Conservation (phyloP, 30 jellyfish, hydroid and myxozoan species). For the Aurelia coerulea region DNA sequence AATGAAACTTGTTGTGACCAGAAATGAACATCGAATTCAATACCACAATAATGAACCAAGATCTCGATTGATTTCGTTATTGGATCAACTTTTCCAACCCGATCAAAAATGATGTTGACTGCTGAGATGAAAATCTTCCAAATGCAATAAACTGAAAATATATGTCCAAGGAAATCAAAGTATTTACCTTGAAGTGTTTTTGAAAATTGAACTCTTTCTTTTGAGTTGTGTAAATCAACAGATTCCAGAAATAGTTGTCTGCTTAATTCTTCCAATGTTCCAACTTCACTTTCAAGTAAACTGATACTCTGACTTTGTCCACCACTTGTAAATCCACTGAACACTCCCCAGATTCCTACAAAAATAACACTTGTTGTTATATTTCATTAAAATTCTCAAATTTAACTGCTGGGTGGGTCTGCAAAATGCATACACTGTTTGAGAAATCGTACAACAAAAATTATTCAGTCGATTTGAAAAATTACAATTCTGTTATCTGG, state of each 20-base stretch:
- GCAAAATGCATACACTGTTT: too few species aligned
- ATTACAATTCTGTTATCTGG: too few species aligned
- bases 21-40: slow-evolving; percentile 90
- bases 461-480: too few species aligned
- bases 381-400: too few species aligned
- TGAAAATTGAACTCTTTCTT: slow-evolving; percentile 86
- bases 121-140: slow-evolving; percentile 98
- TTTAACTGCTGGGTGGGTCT: too few species aligned
- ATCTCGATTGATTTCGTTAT: slow-evolving; percentile 92
- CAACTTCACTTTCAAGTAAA: slow-evolving; percentile 65
- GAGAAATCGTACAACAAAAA: too few species aligned
- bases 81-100: slow-evolving; percentile 98
- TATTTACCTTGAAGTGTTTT: slow-evolving; percentile 92
- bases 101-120: slow-evolving; percentile 92
- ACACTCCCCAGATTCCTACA: slow-evolving; percentile 92
- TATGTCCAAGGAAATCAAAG: slow-evolving; percentile 91
- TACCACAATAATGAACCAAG: slow-evolving; percentile 81
- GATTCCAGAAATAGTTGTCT: slow-evolving; percentile 87
- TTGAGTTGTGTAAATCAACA: slow-evolving; percentile 87
- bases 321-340: slow-evolving; percentile 79
- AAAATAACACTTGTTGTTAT: background rate
- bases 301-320: slow-evolving; percentile 73
- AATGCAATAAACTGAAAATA: slow-evolving; percentile 89
- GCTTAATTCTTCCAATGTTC: slow-evolving; percentile 87
- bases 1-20: slow-evolving; percentile 97